Base-by-base conservation (phyloP, 2,113 vertebrate species). In the Triplophysa siluroides region DNA sequence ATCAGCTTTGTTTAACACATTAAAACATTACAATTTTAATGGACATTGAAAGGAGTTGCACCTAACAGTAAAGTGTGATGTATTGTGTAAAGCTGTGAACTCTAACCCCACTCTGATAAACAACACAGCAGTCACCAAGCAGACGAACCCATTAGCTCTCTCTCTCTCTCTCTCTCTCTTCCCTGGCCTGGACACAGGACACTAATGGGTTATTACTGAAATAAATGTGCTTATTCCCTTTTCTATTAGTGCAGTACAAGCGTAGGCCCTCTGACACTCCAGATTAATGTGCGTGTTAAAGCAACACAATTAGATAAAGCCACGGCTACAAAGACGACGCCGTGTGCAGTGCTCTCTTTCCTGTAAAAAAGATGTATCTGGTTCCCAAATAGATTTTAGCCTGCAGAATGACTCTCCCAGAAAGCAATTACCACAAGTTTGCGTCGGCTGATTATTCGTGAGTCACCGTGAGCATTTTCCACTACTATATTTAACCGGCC, bases 151-250 rank as follows among this genome's bases (percentile, higher is more conserved):
- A 67, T 66, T 75, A 67, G 71, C 71, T 47, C 24, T 47, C 29
- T 67, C 62, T 18, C 61, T 43, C n/a, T n/a, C n/a, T n/a, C 71
- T 47, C 24, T 47, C 21, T 67, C 62, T 18, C 62, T 45, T 70
- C 71, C 33, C 10, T 58, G 79, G 29, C 12, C 52, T 60, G 50
- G 71, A 66, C 64, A 66, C 16, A 45, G 79, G 23, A 75, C 56
- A 23, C 79, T 81, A 81, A 76, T 66, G 52, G 63, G 71, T 81
- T 60, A 81, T 81, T 67, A 81, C 71, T 33, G 79, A 67, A 75
- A 75, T 68, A 81, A 81, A 75, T 61, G 62, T 54, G 75, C 61
- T 58, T 81, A 68, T 61, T 81, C 73, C 52, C 23, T 75, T 65
- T 81, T 75, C 70, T 81, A 74, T 81, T 75, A 75, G 71, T 21